Conservation (phyloP, 1,140 invertebrate species). For the Sycophila sp. region DNA sequence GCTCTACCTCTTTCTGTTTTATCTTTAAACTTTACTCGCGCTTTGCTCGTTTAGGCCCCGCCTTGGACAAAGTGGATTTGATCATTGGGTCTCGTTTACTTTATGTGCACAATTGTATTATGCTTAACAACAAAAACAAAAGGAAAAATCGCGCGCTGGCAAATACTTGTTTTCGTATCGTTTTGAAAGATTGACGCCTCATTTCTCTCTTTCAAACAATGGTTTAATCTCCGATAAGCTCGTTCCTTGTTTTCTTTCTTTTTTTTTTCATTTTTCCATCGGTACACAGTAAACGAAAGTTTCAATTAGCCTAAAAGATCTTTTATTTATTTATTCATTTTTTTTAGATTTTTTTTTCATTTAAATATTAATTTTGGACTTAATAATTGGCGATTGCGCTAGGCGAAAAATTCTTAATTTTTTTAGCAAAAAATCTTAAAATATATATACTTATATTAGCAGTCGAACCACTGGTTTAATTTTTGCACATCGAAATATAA, state of each 20-base stretch:
- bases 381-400: conserved; percentile 1
- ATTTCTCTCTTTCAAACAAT: neutral
- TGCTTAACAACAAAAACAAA: conserved; percentile 3
- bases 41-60: conserved; percentile 24
- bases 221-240: conserved; percentile 12
- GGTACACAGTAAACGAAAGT: neutral
- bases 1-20: neutral
- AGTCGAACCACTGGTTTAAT: conserved; percentile 12
- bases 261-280: neutral
- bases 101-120: conserved; percentile 29
- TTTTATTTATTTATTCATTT: too few species aligned
- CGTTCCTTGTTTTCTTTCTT: conserved; percentile 5
- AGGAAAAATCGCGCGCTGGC: neutral
- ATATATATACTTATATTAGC: conserved; percentile 4
- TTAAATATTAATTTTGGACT: neutral
- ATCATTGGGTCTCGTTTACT: conserved; percentile 25
- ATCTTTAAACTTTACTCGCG: conserved; percentile 8
- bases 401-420: neutral
- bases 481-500: conserved; percentile 11
- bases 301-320: neutral
- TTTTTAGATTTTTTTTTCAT: too few species aligned
- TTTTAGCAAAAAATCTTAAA: conserved; percentile 15
- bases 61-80: conserved; percentile 35
- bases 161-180: conserved; percentile 1
- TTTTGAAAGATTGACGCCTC: conserved; percentile 36